Evolutionary conservation across 1,140 invertebrate genomes (phyloP).

Genomic region (Drosophila serrata): DNA sequence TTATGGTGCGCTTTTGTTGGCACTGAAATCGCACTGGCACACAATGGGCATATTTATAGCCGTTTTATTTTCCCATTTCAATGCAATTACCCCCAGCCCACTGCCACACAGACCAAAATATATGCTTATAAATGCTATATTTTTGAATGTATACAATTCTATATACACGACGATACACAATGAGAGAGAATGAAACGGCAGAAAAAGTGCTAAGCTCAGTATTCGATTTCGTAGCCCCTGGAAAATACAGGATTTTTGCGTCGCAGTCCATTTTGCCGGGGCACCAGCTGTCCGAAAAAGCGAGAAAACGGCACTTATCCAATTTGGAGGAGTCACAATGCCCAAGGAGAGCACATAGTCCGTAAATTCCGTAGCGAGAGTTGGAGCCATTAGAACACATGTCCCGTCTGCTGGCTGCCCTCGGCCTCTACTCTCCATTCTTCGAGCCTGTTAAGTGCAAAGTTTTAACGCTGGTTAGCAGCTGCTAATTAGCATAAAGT

Average conservation of each 20-base stretch:
- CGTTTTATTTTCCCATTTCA: conserved; percentile 78
- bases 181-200: conserved; percentile 30
- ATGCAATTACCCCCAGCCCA: conserved; percentile 60
- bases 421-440: conserved; percentile 13
- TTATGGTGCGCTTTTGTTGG: conserved; percentile 71
- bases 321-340: conserved; percentile 24
- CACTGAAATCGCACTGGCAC: conserved; percentile 43
- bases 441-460: conserved; percentile 50
- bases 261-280: conserved; percentile 36
- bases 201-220: conserved; percentile 35
- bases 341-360: conserved; percentile 5
- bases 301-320: conserved; percentile 39
- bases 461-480: conserved; percentile 60
- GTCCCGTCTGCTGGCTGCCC: conserved; percentile 3
- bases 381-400: conserved; percentile 45
- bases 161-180: conserved; percentile 8
- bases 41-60: conserved; percentile 76
- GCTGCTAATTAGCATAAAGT: conserved; percentile 81
- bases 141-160: conserved; percentile 26
- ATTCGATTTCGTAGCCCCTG: conserved; percentile 6
- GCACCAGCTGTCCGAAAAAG: conserved; percentile 37
- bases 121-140: conserved; percentile 36
- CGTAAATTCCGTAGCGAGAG: conserved; percentile 30
- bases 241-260: conserved; percentile 22
- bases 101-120: conserved; percentile 18